phyloP scores from a whole-genome alignment of 37 sponge, comb jelly and placozoan genomes.

The Spongia lamella region DNA sequence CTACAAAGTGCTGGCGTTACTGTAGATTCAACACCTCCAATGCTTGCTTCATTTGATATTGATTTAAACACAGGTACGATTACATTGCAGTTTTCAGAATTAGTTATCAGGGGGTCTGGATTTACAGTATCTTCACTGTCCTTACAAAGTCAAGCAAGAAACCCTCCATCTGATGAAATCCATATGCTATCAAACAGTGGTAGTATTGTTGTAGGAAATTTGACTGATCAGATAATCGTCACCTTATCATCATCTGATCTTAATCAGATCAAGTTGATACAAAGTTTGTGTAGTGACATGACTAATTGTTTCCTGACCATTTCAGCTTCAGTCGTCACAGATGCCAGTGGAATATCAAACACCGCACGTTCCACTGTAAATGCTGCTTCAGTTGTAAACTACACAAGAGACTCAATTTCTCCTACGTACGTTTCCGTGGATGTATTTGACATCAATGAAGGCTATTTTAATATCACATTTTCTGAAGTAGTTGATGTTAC shows the following conservation, averaged over 20 bases:
- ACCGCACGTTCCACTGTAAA: constrained; percentile 21
- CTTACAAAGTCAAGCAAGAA: constrained; percentile 21
- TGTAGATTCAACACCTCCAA: constrained; percentile 67
- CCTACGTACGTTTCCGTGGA: constrained; percentile 25
- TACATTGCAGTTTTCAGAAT: constrained; percentile 75
- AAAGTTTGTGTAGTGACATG: constrained; percentile 35
- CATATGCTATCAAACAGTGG: constrained; percentile 41
- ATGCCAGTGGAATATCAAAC: constrained; percentile 44
- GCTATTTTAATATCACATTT: constrained; percentile 58
- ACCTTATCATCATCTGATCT: constrained; percentile 43
- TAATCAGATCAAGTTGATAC: constrained; percentile 56
- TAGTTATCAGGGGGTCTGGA: constrained; percentile 29
- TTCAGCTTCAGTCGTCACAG: constrained; percentile 49
- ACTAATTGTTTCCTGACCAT: constrained; percentile 67
- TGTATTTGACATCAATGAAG: constrained; percentile 56
- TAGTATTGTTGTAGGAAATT: constrained; percentile 21
- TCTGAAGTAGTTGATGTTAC: constrained; percentile 65
- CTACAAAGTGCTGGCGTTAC: constrained; percentile 28
- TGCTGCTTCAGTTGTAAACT: constrained; percentile 46
- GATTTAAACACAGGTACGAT: constrained; percentile 70
- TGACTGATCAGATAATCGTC: constrained; percentile 40
- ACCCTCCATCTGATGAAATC: not conserved
- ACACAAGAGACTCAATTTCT: constrained; percentile 52
- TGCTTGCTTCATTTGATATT: constrained; percentile 64
- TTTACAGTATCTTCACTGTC: constrained; percentile 26